Percentiles rank a stretch among this genome's conserved stretches.
Evolutionary conservation across 2,113 vertebrate species (phyloP).

Genomic region (Xenopus tropicalis): UCB_Xtro_10.0 CM004446.2:102147501-102148000

Average conservation of each 20-base stretch:
- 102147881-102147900: too few species aligned
- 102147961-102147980: too few species aligned
- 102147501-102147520: constrained; percentile 85
- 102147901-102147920: too few species aligned
- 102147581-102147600: constrained; percentile 82
- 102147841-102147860: constrained; percentile 92
- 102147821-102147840: constrained; percentile 95
- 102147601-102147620: constrained; percentile 79
- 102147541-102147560: constrained; percentile 81
- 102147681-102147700: constrained; percentile 61
- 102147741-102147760: constrained; percentile 81
- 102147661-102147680: constrained; percentile 78
- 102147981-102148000: too few species aligned
- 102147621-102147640: constrained; percentile 76
- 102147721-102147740: constrained; percentile 69
- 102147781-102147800: constrained; percentile 98
- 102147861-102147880: not conserved
- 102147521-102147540: constrained; percentile 88
- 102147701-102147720: constrained; percentile 71
- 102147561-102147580: constrained; percentile 85
- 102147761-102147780: constrained; percentile 96
- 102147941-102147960: too few species aligned
- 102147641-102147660: constrained; percentile 71
- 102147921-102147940: too few species aligned
- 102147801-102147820: constrained; percentile 98